phyloP scores from a whole-genome alignment of 92 coral and sea anemone species.

The Isaurus tuberculatus region DNA sequence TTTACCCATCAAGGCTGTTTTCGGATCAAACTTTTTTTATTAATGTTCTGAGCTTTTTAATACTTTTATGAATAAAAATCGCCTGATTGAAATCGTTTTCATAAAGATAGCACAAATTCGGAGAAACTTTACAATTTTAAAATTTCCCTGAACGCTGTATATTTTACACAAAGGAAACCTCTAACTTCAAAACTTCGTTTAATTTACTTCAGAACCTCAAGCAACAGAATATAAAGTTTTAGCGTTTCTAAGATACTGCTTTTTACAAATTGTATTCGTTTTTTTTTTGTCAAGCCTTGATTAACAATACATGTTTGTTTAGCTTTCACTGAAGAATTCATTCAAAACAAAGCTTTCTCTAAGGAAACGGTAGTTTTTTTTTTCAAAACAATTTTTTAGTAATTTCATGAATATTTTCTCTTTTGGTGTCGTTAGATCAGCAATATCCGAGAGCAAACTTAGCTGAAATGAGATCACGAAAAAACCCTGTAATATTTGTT shows the following conservation, averaged over 20 bases:
- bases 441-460: background rate
- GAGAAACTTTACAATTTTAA: background rate
- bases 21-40: background rate
- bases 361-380: conserved; percentile 25
- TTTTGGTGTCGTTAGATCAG: background rate
- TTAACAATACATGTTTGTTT: conserved; percentile 27
- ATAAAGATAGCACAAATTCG: background rate
- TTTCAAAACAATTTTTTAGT: conserved; percentile 18
- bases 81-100: conserved; percentile 11
- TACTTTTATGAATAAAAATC: background rate
- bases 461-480: background rate
- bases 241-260: conserved; percentile 39
- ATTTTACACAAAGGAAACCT: background rate
- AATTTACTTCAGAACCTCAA: background rate
- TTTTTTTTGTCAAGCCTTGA: conserved; percentile 26
- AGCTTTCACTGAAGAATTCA: conserved; percentile 35
- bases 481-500: background rate
- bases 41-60: background rate
- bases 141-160: background rate
- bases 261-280: conserved; percentile 14
- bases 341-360: conserved; percentile 25
- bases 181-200: background rate
- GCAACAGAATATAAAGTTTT: background rate
- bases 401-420: conserved; percentile 11
- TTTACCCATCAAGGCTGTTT: background rate